Evolutionary conservation across 2,888 invertebrate genomes (phyloP), one percentile per base, ranked within the genome.

Genomic region (Lasioglossum pauxillum): DNA sequence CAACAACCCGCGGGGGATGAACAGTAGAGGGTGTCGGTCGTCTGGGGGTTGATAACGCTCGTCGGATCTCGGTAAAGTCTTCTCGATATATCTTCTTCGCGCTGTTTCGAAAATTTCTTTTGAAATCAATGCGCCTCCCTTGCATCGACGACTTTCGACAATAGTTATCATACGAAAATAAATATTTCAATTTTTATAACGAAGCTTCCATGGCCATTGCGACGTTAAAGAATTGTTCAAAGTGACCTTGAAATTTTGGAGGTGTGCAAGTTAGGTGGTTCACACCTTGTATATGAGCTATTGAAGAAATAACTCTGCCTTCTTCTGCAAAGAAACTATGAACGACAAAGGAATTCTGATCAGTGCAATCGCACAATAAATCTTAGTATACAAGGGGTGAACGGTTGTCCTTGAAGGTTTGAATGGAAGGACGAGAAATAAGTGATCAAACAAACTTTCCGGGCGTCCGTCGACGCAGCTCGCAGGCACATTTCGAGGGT

Each of bases 1-100:
- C 81, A 85, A 74, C 84, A 79, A 57, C 84, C 83, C 79, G 79
- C 85, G 84, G 76, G 84, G 85, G 85, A 84, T 85, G 79, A 85
- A 77, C 76, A 73, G 76, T 79, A 73, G 67, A 85, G 84, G 78
- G 83, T 49, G 60, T n/a, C n/a, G 57, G 38, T 46, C 75, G 78
- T 84, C 78, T 49, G 84, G 67, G 73, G 84, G 73, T 85, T 73
- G 79, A 67, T 84, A 83, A 69, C 41, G 77, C 74, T 64, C 41
- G 60, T 41, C 64, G 75, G 16, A 38, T 41, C 60, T 31, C 76
- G 79, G 73, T 38, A 35, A 67, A 49, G 44, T 19, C 35, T 27
- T 57, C 57, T 23, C 67, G 72, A 83, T 64, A 76, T 67, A 76
- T 83, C 78, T 73, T 49, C 71, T 75, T 60, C 69, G 53, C 78